Evolutionary conservation across 1,140 invertebrate species (phyloP).

Genomic region (Lordiphosa collinella): DNA sequence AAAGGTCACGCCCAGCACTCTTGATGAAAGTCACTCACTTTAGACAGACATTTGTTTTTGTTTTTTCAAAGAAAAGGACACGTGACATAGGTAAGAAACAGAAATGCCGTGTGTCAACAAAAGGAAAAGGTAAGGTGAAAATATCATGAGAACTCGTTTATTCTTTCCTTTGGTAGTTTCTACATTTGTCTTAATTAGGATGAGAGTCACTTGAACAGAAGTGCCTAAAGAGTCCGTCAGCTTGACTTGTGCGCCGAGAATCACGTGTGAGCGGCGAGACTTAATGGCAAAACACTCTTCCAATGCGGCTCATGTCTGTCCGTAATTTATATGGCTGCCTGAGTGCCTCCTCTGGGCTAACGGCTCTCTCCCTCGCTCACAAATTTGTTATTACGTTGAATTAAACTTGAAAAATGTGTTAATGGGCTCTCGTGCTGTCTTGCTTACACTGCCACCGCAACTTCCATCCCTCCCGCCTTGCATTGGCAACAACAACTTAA

Average conservation of each 20-base stretch:
- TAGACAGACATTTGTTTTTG: constrained; percentile 38
- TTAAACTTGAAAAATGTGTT: constrained; percentile 76
- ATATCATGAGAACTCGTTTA: constrained; percentile 8
- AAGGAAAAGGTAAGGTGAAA: constrained; percentile 8
- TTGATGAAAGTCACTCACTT: constrained; percentile 33
- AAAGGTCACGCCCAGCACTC: constrained; percentile 63
- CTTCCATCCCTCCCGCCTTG: neutral
- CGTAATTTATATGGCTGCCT: constrained; percentile 64
- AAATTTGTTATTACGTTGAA: constrained; percentile 71
- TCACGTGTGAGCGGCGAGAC: constrained; percentile 23
- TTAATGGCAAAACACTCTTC: constrained; percentile 55
- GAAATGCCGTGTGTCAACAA: constrained; percentile 53
- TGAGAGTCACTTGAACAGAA: constrained; percentile 39
- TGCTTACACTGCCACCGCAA: constrained; percentile 7
- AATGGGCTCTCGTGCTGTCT: constrained; percentile 42
- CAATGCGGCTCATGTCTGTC: constrained; percentile 54
- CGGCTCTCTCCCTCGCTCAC: constrained; percentile 2
- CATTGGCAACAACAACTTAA: constrained; percentile 39
- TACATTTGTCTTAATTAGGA: constrained; percentile 70
- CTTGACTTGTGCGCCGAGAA: constrained; percentile 11
- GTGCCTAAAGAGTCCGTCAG: constrained; percentile 36
- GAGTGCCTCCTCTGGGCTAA: constrained; percentile 16
- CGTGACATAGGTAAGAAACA: constrained; percentile 52
- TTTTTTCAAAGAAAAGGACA: constrained; percentile 31
- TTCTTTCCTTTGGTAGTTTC: constrained; percentile 49